Evolutionary conservation across 2,888 invertebrate species (phyloP).

Genomic region (Campaea margaritaria): DNA sequence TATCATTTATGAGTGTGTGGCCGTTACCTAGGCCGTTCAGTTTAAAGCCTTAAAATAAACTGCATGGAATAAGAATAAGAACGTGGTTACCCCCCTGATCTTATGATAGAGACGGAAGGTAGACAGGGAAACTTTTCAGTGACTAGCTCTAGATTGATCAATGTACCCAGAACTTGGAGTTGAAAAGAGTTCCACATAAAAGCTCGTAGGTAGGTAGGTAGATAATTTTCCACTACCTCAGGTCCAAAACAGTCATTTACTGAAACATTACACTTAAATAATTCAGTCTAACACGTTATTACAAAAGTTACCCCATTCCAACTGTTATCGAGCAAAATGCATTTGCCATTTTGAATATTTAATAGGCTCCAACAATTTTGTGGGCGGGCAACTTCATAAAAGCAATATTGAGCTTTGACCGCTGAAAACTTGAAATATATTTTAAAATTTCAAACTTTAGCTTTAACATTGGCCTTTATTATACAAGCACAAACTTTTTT

Average conservation of each 20-base stretch:
- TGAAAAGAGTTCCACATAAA: too few species aligned
- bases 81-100: too few species aligned
- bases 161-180: too few species aligned
- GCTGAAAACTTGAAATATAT: conserved; percentile 18
- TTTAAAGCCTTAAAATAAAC: too few species aligned
- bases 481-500: conserved; percentile 17
- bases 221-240: too few species aligned
- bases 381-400: conserved; percentile 26
- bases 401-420: conserved; percentile 34
- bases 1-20: too few species aligned
- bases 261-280: conserved; percentile 12
- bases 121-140: too few species aligned
- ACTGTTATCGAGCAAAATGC: conserved; percentile 28
- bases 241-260: not conserved
- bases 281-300: conserved; percentile 18
- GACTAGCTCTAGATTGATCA: too few species aligned
- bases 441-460: conserved; percentile 22
- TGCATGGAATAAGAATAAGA: too few species aligned
- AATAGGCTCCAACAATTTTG: conserved; percentile 28
- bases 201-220: too few species aligned
- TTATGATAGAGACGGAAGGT: too few species aligned
- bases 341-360: conserved; percentile 31
- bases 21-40: too few species aligned
- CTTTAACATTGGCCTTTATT: conserved; percentile 16
- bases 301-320: conserved; percentile 23